phyloP scores from a whole-genome alignment of 1,140 invertebrate genomes.

The Diabrotica virgifera region DNA sequence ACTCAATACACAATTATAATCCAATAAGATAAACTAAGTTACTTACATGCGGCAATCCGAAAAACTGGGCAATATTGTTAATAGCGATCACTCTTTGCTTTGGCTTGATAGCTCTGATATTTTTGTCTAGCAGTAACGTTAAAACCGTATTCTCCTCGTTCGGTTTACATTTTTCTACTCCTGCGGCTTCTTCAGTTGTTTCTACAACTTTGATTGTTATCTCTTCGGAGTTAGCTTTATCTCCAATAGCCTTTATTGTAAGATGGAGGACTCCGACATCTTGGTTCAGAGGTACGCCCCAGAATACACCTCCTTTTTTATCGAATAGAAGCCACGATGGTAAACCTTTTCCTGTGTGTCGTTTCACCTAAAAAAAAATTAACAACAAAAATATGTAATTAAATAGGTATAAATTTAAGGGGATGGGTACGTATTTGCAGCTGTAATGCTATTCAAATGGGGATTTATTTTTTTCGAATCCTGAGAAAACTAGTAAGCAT shows the following conservation, averaged over 20 bases:
- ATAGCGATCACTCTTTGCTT: slow-evolving; percentile 51
- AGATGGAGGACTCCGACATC: slow-evolving; percentile 38
- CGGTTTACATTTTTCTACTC: slow-evolving; percentile 31
- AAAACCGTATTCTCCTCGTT: slow-evolving; percentile 45
- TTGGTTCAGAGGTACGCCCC: slow-evolving; percentile 41
- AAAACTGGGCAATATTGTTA: slow-evolving; percentile 54
- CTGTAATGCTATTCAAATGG: too few species aligned
- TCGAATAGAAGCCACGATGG: slow-evolving; percentile 46
- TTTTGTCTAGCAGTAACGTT: slow-evolving; percentile 51
- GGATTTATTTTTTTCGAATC: too few species aligned
- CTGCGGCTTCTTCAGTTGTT: slow-evolving; percentile 20
- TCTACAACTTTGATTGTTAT: slow-evolving; percentile 21
- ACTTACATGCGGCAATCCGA: slow-evolving; percentile 55
- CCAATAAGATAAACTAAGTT: neutral
- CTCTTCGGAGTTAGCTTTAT: slow-evolving; percentile 21
- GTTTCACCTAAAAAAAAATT: slow-evolving; percentile 43
- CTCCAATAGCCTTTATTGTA: slow-evolving; percentile 29
- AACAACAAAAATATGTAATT: slow-evolving; percentile 7
- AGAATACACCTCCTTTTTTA: slow-evolving; percentile 39
- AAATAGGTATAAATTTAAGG: too few species aligned
- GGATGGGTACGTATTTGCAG: too few species aligned
- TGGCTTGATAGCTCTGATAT: slow-evolving; percentile 51
- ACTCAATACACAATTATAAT: too few species aligned
- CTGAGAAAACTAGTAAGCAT: too few species aligned
- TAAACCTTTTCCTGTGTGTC: slow-evolving; percentile 30